Base-by-base conservation (phyloP, 2,797 vertebrate genomes). In the Melanotaenia nigrans region DNA sequence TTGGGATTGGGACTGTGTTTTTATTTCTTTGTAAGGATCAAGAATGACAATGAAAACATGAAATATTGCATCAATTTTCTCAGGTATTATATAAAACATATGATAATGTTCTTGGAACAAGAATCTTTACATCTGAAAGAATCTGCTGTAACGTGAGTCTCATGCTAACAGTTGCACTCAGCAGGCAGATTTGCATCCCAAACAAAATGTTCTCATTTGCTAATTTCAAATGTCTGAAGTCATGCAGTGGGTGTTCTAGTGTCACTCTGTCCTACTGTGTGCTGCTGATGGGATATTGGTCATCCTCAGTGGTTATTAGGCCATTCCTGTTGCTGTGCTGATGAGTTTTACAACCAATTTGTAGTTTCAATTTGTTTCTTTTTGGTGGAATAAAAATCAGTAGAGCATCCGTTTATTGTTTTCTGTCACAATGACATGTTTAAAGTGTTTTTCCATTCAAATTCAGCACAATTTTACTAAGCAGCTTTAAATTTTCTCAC, bases 161-260 rank as follows among this genome's bases (percentile, higher is more conserved):
- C 2, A 10, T 13, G 51, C 53, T 65, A 25, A 56, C 36, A 55
- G 54, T 53, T 70, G 67, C 69, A 60, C 74, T 47, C n/a, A 54
- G 57, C 57, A 74, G 56, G n/a, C 58, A 47, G 56, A 47, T 60
- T 6, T 4, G n/a, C 66, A 24, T 33, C 33, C 6, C 22, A 63
- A 20, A 10, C 18, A 45, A 55, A 42, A 45, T 28, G 4, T 30
- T 58, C 24, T 33, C 11, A n/a, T 38, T 47, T 62, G n/a, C 69
- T 64, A 32, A 47, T 53, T 60, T 62, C 22, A 13, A 11, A 36
- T 62, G 24, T 35, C 1, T 28, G 9, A 64, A 1, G 32, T 61
- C 47, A n/a, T 32, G 30, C 28, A 32, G n/a, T 25, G 22, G 36
- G 2, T 5, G 1, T 47, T 68, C 14, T 49, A 54, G 30, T n/a